Evolutionary conservation across 1,140 invertebrate species (phyloP).

Genomic region (Zeugodacus cucurbitae): DNA sequence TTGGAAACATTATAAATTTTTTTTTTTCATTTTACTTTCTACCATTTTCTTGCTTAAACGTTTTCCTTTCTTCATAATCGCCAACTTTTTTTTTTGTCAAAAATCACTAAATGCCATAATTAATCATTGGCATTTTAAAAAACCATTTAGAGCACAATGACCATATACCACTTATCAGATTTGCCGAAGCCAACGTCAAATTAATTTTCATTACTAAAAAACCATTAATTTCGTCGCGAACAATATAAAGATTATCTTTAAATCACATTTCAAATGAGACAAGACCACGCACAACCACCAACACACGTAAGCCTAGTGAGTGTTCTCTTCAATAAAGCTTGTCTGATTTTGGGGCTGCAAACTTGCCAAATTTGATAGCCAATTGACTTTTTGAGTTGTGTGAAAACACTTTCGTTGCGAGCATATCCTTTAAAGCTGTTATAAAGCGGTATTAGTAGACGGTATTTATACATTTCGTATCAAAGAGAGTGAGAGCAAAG

Average conservation of each 20-base stretch:
- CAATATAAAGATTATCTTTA: background rate
- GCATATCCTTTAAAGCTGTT: background rate
- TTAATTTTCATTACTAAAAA: background rate
- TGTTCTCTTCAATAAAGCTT: background rate
- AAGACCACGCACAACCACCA: background rate
- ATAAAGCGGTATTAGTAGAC: background rate
- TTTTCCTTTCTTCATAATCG: too few species aligned
- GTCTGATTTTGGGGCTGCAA: background rate
- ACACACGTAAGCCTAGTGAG: background rate
- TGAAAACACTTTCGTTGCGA: background rate
- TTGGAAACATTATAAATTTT: too few species aligned
- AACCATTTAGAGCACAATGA: background rate
- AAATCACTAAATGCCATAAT: background rate
- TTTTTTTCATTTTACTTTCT: too few species aligned
- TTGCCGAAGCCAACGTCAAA: background rate
- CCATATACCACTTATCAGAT: background rate
- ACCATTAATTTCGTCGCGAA: background rate
- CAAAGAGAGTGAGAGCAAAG: background rate
- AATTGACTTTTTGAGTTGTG: slow-evolving; percentile 1
- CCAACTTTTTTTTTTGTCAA: too few species aligned
- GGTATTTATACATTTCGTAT: background rate
- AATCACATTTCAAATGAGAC: background rate
- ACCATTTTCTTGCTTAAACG: too few species aligned
- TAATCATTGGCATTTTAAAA: background rate
- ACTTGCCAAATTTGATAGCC: slow-evolving; percentile 12